Conservation (phyloP, 2,113 vertebrate genomes). For the Rallus limicola region DNA sequence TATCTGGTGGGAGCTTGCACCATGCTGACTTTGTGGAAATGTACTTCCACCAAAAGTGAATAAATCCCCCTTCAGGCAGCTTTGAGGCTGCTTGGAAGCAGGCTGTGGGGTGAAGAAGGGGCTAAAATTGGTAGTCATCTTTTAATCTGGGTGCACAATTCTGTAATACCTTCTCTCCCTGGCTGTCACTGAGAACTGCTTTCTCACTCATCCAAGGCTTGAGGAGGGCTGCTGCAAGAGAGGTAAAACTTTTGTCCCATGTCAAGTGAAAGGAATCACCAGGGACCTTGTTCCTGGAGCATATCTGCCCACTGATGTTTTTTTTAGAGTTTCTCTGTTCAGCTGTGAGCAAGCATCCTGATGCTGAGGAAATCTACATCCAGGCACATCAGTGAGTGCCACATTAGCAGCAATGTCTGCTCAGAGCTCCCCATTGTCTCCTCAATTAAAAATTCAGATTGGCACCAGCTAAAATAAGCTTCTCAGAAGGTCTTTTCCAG, state of each 20-base stretch:
- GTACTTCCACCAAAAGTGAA: background rate
- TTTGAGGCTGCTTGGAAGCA: background rate
- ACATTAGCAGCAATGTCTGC: background rate
- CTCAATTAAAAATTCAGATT: background rate
- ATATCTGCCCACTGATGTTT: background rate
- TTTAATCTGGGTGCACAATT: background rate
- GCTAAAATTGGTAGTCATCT: accelerated
- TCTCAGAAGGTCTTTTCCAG: background rate
- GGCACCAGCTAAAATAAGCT: background rate
- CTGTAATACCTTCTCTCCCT: background rate
- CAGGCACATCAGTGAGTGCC: background rate
- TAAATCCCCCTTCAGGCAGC: background rate
- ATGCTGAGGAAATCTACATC: background rate
- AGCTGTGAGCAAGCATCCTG: background rate
- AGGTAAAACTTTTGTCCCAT: background rate
- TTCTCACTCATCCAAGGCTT: background rate
- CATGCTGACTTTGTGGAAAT: background rate
- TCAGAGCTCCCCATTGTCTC: background rate
- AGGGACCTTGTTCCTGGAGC: background rate
- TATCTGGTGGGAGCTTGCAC: background rate
- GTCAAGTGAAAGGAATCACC: background rate
- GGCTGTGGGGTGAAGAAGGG: background rate
- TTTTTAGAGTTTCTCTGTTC: background rate
- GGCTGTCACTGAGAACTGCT: background rate
- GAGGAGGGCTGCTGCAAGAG: background rate